A percentile compares a stretch with the other conserved stretches of the same genome.
phyloP scores from a whole-genome alignment of 2,113 vertebrate genomes.

The Amblyopsis rosae region DNA sequence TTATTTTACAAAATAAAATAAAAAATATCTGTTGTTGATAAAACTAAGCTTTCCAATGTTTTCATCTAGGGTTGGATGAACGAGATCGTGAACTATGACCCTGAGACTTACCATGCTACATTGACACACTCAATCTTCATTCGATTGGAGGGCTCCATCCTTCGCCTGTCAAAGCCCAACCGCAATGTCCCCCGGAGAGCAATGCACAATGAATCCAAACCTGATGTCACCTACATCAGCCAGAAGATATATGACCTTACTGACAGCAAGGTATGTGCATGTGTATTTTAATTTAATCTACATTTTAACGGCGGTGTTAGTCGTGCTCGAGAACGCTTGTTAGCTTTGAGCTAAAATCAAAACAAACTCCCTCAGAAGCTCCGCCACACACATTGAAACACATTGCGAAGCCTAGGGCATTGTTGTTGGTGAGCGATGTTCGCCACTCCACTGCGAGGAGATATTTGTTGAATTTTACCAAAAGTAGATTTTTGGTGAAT shows the following conservation, averaged over 20 bases:
- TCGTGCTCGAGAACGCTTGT: too few relatives aligned
- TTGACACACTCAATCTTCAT: constrained; percentile 93
- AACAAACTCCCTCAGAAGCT: too few relatives aligned
- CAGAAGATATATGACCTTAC: constrained; percentile 97
- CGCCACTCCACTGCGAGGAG: background rate
- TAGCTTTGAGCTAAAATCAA: too few relatives aligned
- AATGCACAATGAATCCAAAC: constrained; percentile 89
- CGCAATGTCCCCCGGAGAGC: constrained; percentile 93
- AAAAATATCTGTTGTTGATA: too few relatives aligned
- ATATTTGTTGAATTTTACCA: background rate
- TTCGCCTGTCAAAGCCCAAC: constrained; percentile 95
- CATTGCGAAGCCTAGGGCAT: too few relatives aligned
- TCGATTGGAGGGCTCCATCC: constrained; percentile 88
- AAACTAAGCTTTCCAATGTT: background rate
- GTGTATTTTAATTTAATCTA: too few relatives aligned
- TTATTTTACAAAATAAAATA: too few relatives aligned
- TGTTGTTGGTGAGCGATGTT: too few relatives aligned
- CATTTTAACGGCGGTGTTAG: too few relatives aligned
- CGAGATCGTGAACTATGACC: constrained; percentile 92
- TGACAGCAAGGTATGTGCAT: constrained; percentile 85
- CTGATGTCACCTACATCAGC: constrained; percentile 89
- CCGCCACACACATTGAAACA: too few relatives aligned
- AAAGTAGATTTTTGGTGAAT: background rate
- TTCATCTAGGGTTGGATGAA: constrained; percentile 94
- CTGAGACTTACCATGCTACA: constrained; percentile 95